Evolutionary conservation across 2,888 invertebrate species (phyloP).

Genomic region (Boloria selene): DNA sequence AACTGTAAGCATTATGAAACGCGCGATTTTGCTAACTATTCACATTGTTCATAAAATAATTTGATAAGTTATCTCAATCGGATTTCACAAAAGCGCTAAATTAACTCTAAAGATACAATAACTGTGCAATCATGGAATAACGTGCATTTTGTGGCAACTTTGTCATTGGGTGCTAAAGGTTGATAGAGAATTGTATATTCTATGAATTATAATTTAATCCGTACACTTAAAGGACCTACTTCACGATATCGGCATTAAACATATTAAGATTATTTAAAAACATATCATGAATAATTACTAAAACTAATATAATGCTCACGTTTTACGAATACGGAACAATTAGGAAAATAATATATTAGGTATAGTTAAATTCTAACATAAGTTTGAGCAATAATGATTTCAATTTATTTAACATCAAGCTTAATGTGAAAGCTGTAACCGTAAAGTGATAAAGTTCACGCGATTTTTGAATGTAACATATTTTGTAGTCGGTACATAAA

Average conservation of each 20-base stretch:
- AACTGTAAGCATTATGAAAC: conserved; percentile 38
- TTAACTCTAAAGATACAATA: conserved; percentile 31
- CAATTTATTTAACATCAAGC: conserved; percentile 2
- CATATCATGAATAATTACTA: conserved; percentile 3
- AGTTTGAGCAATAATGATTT: conserved; percentile 3
- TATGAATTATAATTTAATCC: conserved; percentile 3
- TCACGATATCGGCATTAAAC: not conserved
- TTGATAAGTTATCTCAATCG: conserved; percentile 37
- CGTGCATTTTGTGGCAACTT: conserved; percentile 15
- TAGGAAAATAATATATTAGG: not conserved
- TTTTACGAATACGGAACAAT: not conserved
- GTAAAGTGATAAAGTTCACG: conserved; percentile 26
- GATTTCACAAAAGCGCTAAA: conserved; percentile 26
- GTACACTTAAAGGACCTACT: not conserved
- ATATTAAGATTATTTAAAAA: not conserved
- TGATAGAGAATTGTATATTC: not conserved
- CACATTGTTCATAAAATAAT: conserved; percentile 37
- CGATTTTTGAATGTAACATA: conserved; percentile 33
- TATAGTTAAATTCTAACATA: conserved; percentile 1
- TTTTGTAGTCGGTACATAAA: not conserved
- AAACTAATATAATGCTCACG: not conserved
- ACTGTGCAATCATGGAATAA: conserved; percentile 28
- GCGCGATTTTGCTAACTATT: conserved; percentile 29
- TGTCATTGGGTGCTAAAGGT: conserved; percentile 7
- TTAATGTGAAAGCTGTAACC: conserved; percentile 5